phyloP scores from a whole-genome alignment of 2,797 vertebrate genomes.

The Tympanoctomys barrerae region DNA sequence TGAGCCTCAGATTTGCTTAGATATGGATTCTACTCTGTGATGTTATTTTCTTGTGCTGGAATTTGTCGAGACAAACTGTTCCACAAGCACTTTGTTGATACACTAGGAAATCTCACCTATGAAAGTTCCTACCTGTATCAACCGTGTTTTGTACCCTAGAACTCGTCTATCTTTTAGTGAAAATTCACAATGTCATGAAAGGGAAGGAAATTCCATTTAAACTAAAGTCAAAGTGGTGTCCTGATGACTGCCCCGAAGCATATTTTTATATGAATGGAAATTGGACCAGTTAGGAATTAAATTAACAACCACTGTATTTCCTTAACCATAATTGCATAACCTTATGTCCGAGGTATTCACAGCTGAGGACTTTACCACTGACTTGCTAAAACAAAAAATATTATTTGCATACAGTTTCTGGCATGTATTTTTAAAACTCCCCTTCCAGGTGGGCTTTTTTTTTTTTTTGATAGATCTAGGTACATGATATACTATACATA shows the following conservation, averaged over 20 bases:
- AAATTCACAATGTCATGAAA: slow-evolving; percentile 63
- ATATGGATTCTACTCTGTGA: background rate
- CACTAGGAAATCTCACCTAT: background rate
- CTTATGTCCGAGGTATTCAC: slow-evolving; percentile 59
- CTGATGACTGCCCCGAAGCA: slow-evolving; percentile 39
- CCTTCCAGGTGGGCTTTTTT: slow-evolving; percentile 4
- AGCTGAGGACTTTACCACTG: slow-evolving; percentile 37
- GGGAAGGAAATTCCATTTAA: slow-evolving; percentile 62
- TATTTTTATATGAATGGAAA: slow-evolving; percentile 71
- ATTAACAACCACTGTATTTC: slow-evolving; percentile 63
- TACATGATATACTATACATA: background rate
- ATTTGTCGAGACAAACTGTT: background rate
- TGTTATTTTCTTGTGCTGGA: background rate
- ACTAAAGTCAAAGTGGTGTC: slow-evolving; percentile 67
- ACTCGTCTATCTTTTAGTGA: slow-evolving; percentile 54
- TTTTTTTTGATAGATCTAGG: slow-evolving; percentile 21
- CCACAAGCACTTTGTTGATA: background rate
- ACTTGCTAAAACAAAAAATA: background rate
- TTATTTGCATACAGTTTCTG: slow-evolving; percentile 12
- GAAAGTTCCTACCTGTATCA: slow-evolving; percentile 34
- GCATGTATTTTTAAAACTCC: slow-evolving; percentile 4
- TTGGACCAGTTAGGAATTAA: slow-evolving; percentile 67
- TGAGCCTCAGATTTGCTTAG: slow-evolving; percentile 29
- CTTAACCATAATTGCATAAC: slow-evolving; percentile 69
- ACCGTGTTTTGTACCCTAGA: slow-evolving; percentile 16